Evolutionary conservation across 2,888 invertebrate species (phyloP).

Genomic region (Apamea monoglypha): DNA sequence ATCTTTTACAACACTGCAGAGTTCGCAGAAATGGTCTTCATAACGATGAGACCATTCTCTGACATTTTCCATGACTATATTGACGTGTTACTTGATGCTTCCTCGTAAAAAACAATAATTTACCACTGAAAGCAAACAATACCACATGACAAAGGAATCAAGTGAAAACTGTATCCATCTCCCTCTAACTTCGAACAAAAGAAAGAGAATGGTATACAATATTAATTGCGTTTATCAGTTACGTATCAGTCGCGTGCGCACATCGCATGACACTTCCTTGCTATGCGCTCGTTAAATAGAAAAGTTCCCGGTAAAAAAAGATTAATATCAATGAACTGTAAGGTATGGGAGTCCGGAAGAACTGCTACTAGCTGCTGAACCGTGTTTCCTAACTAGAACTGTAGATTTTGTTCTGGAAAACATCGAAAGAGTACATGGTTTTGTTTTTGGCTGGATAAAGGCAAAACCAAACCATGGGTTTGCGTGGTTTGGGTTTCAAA

Average conservation of each 20-base stretch:
- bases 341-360: conserved; percentile 40
- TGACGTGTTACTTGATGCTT: conserved; percentile 16
- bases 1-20: conserved; percentile 5
- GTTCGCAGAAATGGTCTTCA: conserved; percentile 11
- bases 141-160: conserved; percentile 16
- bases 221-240: conserved; percentile 36
- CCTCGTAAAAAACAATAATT: conserved; percentile 46
- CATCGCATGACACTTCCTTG: conserved; percentile 58
- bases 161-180: conserved; percentile 23
- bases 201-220: conserved; percentile 6
- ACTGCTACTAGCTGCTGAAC: background rate
- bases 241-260: conserved; percentile 57
- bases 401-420: background rate
- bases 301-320: conserved; percentile 48
- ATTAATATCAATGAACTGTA: conserved; percentile 46
- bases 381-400: background rate
- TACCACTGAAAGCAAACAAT: conserved; percentile 33
- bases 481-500: too few species aligned
- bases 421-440: background rate
- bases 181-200: conserved; percentile 7
- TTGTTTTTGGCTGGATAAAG: too few species aligned
- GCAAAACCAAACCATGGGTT: too few species aligned
- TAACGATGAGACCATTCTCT: background rate
- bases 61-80: conserved; percentile 23
- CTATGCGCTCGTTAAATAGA: conserved; percentile 40